A percentile compares a stretch with the other conserved stretches of the same genome.
Conservation (phyloP, 2,888 invertebrate species). For the Phyllotreta cruciferae region DNA sequence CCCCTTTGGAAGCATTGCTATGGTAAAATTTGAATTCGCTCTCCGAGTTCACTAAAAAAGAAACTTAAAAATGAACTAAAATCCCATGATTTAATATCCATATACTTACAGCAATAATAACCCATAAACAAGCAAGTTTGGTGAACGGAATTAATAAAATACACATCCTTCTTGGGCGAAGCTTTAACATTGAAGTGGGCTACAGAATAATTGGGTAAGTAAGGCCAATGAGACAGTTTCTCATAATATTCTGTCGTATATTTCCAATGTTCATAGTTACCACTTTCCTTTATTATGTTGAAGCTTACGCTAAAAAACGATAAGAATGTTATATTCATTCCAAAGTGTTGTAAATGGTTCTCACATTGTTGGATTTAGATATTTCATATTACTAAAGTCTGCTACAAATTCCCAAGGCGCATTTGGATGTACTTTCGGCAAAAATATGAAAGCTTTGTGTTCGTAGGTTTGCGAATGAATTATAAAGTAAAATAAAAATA, state of each 20-base stretch:
- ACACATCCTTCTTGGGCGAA: conserved; percentile 60
- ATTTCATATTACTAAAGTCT: conserved; percentile 76
- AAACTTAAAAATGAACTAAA: neutral
- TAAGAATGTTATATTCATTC: neutral
- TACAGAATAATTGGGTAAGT: conserved; percentile 65
- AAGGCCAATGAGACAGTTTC: conserved; percentile 69
- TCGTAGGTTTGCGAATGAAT: conserved; percentile 55
- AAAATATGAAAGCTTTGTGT: conserved; percentile 61
- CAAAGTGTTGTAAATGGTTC: conserved; percentile 49
- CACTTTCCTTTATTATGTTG: conserved; percentile 68
- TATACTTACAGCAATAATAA: conserved; percentile 67
- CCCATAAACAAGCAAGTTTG: conserved; percentile 68
- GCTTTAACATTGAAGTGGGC: conserved; percentile 68
- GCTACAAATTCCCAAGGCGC: conserved; percentile 77
- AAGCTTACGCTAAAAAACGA: conserved; percentile 65
- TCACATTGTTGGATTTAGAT: conserved; percentile 77
- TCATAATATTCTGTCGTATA: conserved; percentile 73
- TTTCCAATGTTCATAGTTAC: conserved; percentile 73
- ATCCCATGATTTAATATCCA: conserved; percentile 2
- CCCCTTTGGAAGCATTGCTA: conserved; percentile 48
- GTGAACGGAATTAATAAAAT: conserved; percentile 68
- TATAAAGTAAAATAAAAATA: conserved; percentile 51
- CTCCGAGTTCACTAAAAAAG: conserved; percentile 66
- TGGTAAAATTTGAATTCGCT: conserved; percentile 68
- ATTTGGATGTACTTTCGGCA: conserved; percentile 66